Evolutionary conservation across 1,140 invertebrate species (phyloP).

Genomic region (Bombus confusus): DNA sequence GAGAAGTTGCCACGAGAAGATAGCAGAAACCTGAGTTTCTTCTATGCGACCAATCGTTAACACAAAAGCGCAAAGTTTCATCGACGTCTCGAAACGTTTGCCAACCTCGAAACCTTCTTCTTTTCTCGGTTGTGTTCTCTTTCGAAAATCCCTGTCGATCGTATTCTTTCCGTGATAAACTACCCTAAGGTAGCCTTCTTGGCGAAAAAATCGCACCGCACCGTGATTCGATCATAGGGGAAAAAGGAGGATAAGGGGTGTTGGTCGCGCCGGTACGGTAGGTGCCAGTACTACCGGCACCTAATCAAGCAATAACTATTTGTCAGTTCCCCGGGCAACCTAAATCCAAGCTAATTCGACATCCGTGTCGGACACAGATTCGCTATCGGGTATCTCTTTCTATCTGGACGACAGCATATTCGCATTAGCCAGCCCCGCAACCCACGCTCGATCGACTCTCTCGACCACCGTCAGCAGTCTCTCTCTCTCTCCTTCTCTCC

Average conservation of each 20-base stretch:
- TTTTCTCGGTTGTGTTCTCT: no score
- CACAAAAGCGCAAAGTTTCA: neutral
- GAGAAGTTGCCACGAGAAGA: neutral
- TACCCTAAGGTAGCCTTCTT: slow-evolving; percentile 15
- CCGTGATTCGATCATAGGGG: no score
- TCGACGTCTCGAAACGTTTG: neutral
- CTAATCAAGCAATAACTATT: slow-evolving; percentile 84
- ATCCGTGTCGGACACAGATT: slow-evolving; percentile 83
- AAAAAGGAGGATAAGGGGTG: slow-evolving; percentile 34
- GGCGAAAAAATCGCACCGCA: slow-evolving; percentile 30
- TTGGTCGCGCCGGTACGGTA: slow-evolving; percentile 59
- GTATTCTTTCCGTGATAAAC: slow-evolving; percentile 45
- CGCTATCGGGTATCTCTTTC: slow-evolving; percentile 83
- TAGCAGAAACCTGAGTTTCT: neutral
- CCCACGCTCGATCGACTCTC: slow-evolving; percentile 82
- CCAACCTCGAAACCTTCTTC: neutral
- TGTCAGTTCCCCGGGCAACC: slow-evolving; percentile 82
- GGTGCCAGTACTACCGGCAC: slow-evolving; percentile 77
- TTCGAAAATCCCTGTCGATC: slow-evolving; percentile 12
- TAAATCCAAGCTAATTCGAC: slow-evolving; percentile 84
- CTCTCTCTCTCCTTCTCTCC: slow-evolving; percentile 63
- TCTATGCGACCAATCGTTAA: neutral
- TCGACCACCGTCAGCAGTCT: slow-evolving; percentile 76
- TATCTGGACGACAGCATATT: slow-evolving; percentile 83
- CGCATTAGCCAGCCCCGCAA: slow-evolving; percentile 82